phyloP scores from a whole-genome alignment of 2,888 invertebrate species.

The Busseola fusca region DNA sequence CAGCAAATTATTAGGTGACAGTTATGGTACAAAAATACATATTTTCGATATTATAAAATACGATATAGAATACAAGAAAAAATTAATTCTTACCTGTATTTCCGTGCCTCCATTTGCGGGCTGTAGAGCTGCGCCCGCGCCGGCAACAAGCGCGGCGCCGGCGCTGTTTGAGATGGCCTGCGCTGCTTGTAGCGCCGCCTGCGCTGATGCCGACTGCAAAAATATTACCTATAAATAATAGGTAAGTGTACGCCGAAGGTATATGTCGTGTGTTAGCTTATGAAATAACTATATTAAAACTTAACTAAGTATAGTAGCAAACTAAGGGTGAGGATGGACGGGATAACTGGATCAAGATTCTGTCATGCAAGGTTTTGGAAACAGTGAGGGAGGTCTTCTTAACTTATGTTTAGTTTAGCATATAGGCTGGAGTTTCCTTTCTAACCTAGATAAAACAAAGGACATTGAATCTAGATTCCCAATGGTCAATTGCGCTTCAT shows the following conservation, averaged over 20 bases:
- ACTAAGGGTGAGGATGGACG: neutral
- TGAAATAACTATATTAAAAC: slow-evolving; percentile 23
- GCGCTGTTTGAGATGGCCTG: slow-evolving; percentile 92
- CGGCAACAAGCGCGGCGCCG: slow-evolving; percentile 90
- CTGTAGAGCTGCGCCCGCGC: slow-evolving; percentile 90
- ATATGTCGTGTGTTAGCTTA: slow-evolving; percentile 44
- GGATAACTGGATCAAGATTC: neutral
- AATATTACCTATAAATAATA: slow-evolving; percentile 66
- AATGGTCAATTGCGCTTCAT: slow-evolving; percentile 11
- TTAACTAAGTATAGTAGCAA: slow-evolving; percentile 26
- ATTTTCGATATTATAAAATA: neutral
- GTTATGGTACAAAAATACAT: neutral
- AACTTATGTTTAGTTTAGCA: neutral
- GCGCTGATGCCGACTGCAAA: slow-evolving; percentile 94
- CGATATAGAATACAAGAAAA: neutral
- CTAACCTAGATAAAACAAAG: neutral
- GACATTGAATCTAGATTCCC: neutral
- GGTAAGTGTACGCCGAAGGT: slow-evolving; percentile 60
- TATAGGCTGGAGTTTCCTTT: neutral
- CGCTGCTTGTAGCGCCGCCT: slow-evolving; percentile 95
- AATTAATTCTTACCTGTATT: slow-evolving; percentile 82
- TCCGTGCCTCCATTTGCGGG: slow-evolving; percentile 88
- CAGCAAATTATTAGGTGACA: neutral
- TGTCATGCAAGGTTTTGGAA: slow-evolving; percentile 1
- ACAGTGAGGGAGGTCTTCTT: neutral